Evolutionary conservation across 2,888 invertebrate genomes (phyloP), one percentile per base, ranked within the genome.

Genomic region (Labia minor): DNA sequence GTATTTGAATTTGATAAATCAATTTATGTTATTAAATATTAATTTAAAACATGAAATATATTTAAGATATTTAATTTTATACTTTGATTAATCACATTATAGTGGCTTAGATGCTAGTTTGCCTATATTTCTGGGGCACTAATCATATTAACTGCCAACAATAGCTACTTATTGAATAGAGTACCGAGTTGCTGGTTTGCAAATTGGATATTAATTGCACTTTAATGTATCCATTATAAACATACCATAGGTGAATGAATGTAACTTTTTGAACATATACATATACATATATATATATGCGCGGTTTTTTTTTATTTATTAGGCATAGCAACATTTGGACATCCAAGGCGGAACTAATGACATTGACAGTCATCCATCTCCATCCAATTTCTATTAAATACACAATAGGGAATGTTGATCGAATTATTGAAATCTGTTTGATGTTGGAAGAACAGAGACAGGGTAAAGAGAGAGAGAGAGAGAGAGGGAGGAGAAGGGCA

Each of bases 311-410:
- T 49, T 49, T 49, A n/a, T 49, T 49, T 49, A 2, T 49, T 3
- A 14, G 3, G 14, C 49, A 26, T 26, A n/a, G 16, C 49, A 11
- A 49, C 49, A 49, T 49, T 49, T 49, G 49, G 49, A 49, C 49
- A 49, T 10, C 49, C 49, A 49, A 49, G 49, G 49, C 49, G 49
- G 49, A 49, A 49, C 49, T 49, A 49, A 49, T 49, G 49, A 16
- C 49, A 49, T 49, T 49, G 49, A 49, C 49, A 49, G 49, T 49
- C 49, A 49, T 49, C 49, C 49, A 49, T 49, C 49, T 49, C 49
- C 49, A 49, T 49, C 49, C 49, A 49, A 49, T 49, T 49, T 49
- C 49, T 49, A 49, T 49, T 49, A 49, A 49, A 49, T 49, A 3
- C 49, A 49, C 49, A 49, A 49, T 49, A 3, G 49, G 14, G 49